Base-by-base conservation (phyloP, 2,797 vertebrate species). In the Furcifer pardalis region DNA sequence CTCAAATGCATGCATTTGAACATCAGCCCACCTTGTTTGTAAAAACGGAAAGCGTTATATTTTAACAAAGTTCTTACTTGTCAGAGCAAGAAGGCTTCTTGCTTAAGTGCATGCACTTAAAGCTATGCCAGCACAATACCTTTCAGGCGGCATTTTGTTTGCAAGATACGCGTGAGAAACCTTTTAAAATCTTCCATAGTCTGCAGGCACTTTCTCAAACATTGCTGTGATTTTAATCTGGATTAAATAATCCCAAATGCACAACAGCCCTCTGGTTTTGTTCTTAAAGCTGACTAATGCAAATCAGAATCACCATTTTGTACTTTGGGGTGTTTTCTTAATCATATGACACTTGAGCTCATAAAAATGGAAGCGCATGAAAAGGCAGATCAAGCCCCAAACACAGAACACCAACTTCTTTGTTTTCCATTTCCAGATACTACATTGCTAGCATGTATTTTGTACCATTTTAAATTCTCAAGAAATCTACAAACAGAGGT, bases 141-240 rank as follows among this genome's bases (percentile, higher is more conserved):
- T 68, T 52, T 27, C 21, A 9, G 44, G 27, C 7, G 68, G 32
- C 10, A 3, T 42, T 49, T 13, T 17, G 27, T 42, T 66, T 49
- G 27, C 63, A 79, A 27, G 78, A 27, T 15, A 52, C n/a, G 63
- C 44, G 19, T 1, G 42, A 42, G 3, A 46, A 17, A 49, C 27
- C 56, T 49, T 66, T 65, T 42, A 6, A 35, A 4, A 25, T 66
- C 21, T 7, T 68, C 44, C 2, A 56, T 37, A 37, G 65, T n/a
- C 79, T 69, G 9, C 46, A 69, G n/a, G 79, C 46, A 40, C 46
- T 23, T 56, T 59, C 35, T 69, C 32, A 17, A 81, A 46, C 35
- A 81, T 69, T 44, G 35, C 13, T 37, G 44, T 56, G 46, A 81
- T 81, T 69, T 79, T 71, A 69, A 81, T 81, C 79, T 37, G 79